These are phyloP conservation scores for Lophius americanus DNA, from an alignment of 2,797 vertebrate genomes.

Conservation along the genomic window DNA sequence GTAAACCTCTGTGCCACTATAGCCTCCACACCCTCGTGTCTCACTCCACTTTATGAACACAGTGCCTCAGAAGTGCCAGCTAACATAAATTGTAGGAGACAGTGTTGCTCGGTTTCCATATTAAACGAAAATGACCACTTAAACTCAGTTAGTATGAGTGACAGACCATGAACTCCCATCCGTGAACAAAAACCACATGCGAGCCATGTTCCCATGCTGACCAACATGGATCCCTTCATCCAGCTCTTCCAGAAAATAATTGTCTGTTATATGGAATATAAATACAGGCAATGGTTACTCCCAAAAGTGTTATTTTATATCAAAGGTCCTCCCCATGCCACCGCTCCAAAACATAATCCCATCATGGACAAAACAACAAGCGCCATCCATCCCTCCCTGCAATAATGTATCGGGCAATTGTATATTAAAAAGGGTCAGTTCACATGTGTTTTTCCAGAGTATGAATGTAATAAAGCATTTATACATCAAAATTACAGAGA, in stretches of 20 bases:
- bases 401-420: conserved; percentile 60
- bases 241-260: conserved; percentile 52
- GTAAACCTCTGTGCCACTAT: neutral
- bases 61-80: neutral
- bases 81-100: conserved; percentile 37
- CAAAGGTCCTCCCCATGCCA: conserved; percentile 44
- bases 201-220: conserved; percentile 35
- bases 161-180: conserved; percentile 36
- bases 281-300: conserved; percentile 44
- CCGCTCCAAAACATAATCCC: conserved; percentile 48
- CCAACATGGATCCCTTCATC: conserved; percentile 40
- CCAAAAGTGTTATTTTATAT: conserved; percentile 43
- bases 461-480: conserved; percentile 30
- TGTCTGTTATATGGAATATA: conserved; percentile 66
- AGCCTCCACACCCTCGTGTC: conserved; percentile 12
- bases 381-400: conserved; percentile 42
- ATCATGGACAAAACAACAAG: conserved; percentile 35
- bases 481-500: conserved; percentile 13
- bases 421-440: conserved; percentile 58
- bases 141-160: conserved; percentile 28
- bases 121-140: conserved; percentile 28
- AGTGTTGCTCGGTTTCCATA: conserved; percentile 45
- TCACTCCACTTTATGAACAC: conserved; percentile 7
- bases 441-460: conserved; percentile 42
- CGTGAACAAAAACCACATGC: conserved; percentile 46